Evolutionary conservation across 2,888 invertebrate species (phyloP).

Genomic region (Anthoptus insignis): DNA sequence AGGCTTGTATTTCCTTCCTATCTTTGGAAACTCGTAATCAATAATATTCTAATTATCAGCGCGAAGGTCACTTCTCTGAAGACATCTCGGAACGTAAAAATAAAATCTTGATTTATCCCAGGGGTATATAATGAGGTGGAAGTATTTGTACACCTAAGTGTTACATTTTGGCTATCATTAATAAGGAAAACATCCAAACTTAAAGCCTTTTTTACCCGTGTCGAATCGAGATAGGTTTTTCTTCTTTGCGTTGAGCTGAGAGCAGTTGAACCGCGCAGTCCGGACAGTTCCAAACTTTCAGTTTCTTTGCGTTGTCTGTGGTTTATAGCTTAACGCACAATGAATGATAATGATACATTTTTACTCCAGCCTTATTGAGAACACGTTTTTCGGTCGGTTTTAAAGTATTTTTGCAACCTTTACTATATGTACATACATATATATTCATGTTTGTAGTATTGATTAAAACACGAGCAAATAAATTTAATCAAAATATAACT

Average conservation of each 20-base stretch:
- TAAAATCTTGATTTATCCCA: neutral
- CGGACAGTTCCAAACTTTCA: constrained; percentile 24
- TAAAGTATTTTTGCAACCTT: constrained; percentile 13
- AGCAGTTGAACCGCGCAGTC: constrained; percentile 10
- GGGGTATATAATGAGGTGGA: neutral
- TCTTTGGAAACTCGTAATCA: constrained; percentile 17
- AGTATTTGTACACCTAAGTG: neutral
- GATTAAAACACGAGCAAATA: neutral
- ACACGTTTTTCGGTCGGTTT: constrained; percentile 18
- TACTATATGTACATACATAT: too few species aligned
- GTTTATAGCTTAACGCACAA: constrained; percentile 13
- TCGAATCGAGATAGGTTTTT: constrained; percentile 15
- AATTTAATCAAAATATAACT: neutral
- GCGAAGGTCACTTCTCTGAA: constrained; percentile 4
- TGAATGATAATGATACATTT: constrained; percentile 13
- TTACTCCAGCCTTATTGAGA: constrained; percentile 1
- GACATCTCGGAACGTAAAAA: constrained; percentile 11
- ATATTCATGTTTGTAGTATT: constrained; percentile 2
- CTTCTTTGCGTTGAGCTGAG: constrained; percentile 11
- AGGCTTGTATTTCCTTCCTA: constrained; percentile 1
- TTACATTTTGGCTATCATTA: neutral
- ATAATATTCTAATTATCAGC: constrained; percentile 20
- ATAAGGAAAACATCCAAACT: neutral
- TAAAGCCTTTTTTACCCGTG: constrained; percentile 8
- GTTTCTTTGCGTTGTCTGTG: constrained; percentile 1